Percentiles rank a stretch among this genome's conserved stretches.
These are phyloP conservation scores for Neotragus moschatus DNA, from an alignment of 2,113 vertebrate genomes.

Conservation along the genomic window DNA sequence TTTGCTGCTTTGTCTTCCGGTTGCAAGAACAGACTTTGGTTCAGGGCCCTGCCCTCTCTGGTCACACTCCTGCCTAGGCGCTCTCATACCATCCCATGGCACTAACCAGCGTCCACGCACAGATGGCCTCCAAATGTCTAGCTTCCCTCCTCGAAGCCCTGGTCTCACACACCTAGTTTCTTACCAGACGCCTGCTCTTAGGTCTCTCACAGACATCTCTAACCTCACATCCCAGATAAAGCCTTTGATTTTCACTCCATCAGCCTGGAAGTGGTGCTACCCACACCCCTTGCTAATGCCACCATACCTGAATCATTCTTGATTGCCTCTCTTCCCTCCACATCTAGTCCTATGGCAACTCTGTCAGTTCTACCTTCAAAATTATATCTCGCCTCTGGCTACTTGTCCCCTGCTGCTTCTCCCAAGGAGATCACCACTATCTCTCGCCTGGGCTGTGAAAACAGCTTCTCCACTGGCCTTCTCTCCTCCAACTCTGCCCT, in stretches of 20 bases:
- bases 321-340: not conserved
- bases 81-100: not conserved
- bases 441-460: not conserved
- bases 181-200: not conserved
- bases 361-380: not conserved
- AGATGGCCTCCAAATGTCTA: not conserved
- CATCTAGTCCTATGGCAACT: not conserved
- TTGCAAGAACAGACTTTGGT: not conserved
- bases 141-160: not conserved
- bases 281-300: not conserved
- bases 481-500: not conserved
- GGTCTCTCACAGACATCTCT: not conserved
- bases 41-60: not conserved
- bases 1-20: not conserved
- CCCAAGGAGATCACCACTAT: not conserved
- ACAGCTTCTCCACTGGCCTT: not conserved
- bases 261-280: not conserved
- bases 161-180: not conserved
- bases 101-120: rapidly evolving
- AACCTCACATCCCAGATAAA: not conserved
- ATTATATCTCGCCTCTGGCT: not conserved
- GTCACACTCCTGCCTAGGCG: not conserved
- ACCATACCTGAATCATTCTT: not conserved
- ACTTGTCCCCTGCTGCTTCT: not conserved
- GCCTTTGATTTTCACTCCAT: not conserved